Conservation (phyloP, 2,797 vertebrate genomes). For the Mus spretus region DNA sequence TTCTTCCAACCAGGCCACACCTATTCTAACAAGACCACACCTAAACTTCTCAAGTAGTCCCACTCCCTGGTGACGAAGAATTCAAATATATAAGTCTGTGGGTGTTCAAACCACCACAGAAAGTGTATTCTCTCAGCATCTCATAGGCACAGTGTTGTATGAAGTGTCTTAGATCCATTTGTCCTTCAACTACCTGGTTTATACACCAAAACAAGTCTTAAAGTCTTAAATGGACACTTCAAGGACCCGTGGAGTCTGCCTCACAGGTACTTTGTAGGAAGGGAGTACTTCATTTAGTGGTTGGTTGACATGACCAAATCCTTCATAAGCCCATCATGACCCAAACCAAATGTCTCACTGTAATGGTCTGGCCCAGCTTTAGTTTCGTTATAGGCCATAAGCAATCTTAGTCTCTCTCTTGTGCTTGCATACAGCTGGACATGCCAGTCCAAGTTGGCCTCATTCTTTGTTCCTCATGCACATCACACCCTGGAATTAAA, state of each 20-base stretch:
- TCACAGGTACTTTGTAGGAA: neutral
- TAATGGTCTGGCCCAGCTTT: neutral
- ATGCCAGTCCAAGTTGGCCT: neutral
- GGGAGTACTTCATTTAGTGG: neutral
- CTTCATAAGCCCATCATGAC: neutral
- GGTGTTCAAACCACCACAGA: neutral
- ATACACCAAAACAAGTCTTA: neutral
- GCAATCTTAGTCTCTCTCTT: neutral
- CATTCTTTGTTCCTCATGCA: neutral
- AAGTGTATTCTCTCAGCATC: neutral
- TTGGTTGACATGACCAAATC: neutral
- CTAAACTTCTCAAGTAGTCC: neutral
- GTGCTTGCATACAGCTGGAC: neutral
- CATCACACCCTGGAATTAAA: neutral
- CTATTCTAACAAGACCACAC: neutral
- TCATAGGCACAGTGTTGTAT: accelerated
- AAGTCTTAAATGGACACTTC: too few relatives aligned
- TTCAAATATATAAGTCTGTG: neutral
- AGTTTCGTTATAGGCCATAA: neutral
- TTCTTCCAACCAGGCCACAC: neutral
- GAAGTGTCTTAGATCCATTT: neutral
- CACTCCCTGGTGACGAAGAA: neutral
- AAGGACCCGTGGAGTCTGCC: accelerated
- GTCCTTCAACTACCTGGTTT: neutral
- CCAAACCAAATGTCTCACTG: neutral